Evolutionary conservation across 2,797 vertebrate species (phyloP).

Genomic region (Eulemur coronatus): DNA sequence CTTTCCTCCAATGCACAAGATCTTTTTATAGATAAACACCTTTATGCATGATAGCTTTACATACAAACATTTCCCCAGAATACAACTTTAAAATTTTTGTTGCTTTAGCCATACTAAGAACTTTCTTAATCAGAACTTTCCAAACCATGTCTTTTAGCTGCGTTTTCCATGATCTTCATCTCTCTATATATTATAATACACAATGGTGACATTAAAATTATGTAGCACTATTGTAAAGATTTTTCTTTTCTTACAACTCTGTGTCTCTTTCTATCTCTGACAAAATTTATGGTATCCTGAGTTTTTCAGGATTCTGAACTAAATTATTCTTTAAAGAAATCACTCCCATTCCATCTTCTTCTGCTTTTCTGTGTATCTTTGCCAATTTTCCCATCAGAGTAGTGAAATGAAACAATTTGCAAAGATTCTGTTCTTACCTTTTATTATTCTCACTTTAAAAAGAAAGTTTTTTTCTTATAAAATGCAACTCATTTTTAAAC

Average conservation of each 20-base stretch:
- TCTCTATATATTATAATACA: not conserved
- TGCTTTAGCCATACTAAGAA: not conserved
- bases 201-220: not conserved
- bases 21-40: not conserved
- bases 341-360: not conserved
- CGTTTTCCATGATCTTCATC: not conserved
- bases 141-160: not conserved
- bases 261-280: not conserved
- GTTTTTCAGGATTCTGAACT: not conserved
- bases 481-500: not conserved
- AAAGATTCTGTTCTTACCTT: not conserved
- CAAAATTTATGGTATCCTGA: not conserved
- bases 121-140: not conserved
- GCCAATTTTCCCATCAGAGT: not conserved
- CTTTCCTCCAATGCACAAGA: not conserved
- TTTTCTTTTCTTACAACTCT: not conserved
- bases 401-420: not conserved
- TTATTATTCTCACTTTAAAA: not conserved
- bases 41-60: not conserved
- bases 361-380: not conserved
- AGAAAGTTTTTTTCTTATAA: not conserved
- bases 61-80: not conserved
- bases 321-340: not conserved
- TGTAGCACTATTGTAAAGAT: not conserved
- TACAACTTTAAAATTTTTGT: not conserved